A percentile compares a stretch with the other conserved stretches of the same genome.
phyloP scores from a whole-genome alignment of 2,888 invertebrate species.

The Nomada ruficornis region DNA sequence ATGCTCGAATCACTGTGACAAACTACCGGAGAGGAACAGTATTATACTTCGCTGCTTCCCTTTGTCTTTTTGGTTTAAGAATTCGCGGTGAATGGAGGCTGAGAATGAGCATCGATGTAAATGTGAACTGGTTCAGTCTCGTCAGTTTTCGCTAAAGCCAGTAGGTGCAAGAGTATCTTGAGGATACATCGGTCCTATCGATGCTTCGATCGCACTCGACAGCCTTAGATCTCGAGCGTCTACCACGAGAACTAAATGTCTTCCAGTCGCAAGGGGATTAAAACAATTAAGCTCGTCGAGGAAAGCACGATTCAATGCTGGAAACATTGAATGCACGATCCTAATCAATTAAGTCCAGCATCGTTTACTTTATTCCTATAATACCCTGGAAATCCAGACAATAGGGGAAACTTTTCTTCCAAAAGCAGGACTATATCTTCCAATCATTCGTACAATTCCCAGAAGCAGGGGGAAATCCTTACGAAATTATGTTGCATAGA shows the following conservation, averaged over 20 bases:
- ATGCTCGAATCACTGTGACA: not conserved
- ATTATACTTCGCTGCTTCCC: not conserved
- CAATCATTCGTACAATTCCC: not conserved
- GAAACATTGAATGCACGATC: not conserved
- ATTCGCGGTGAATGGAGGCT: not conserved
- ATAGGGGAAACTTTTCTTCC: not conserved
- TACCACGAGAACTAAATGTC: not conserved
- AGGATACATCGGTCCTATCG: not conserved
- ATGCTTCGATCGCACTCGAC: not conserved
- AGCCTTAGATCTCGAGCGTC: not conserved
- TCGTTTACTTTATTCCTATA: not conserved
- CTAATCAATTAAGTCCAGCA: not conserved
- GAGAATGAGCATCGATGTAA: not conserved
- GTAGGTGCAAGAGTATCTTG: too few relatives aligned
- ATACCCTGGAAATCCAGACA: not conserved
- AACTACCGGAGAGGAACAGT: not conserved
- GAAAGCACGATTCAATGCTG: not conserved
- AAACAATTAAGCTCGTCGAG: conserved; percentile 1
- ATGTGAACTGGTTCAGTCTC: conserved; percentile 1
- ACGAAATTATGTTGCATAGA: too few relatives aligned
- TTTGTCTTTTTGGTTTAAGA: not conserved
- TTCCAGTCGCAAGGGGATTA: conserved; percentile 19
- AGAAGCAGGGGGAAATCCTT: not conserved
- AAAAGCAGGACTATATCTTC: not conserved
- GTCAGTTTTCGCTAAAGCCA: not conserved